Conservation (phyloP, 2,113 vertebrate genomes). For the Tychaedon coryphoeus region DNA sequence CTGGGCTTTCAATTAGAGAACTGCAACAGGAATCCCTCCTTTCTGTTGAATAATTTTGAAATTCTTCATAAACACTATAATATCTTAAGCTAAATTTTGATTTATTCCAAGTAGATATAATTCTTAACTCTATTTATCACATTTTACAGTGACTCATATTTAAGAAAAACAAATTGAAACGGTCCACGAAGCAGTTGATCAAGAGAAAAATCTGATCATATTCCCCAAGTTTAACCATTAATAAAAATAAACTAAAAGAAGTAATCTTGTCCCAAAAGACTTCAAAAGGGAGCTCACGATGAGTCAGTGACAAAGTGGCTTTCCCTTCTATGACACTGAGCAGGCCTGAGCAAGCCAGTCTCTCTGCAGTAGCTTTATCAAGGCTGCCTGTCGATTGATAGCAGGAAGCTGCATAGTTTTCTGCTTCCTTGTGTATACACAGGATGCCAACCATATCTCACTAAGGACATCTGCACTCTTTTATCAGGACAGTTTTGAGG, state of each 20-base stretch:
- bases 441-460: conserved; percentile 37
- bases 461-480: conserved; percentile 21
- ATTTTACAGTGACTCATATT: not conserved
- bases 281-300: not conserved
- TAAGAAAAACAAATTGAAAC: not conserved
- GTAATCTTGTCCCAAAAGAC: not conserved
- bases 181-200: not conserved
- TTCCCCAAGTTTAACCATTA: not conserved
- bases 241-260: not conserved
- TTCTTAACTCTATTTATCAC: not conserved
- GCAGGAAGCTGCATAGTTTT: conserved; percentile 29
- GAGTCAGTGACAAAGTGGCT: not conserved
- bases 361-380: not conserved
- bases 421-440: conserved; percentile 22
- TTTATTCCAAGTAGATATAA: not conserved
- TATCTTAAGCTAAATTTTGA: not conserved
- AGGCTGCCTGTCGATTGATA: not conserved
- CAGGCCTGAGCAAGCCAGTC: not conserved
- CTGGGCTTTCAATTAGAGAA: not conserved
- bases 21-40: not conserved
- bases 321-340: not conserved
- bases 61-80: not conserved
- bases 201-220: not conserved
- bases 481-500: not conserved
- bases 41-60: not conserved